Evolutionary conservation across 2,888 invertebrate genomes (phyloP), one percentile per base, ranked within the genome.

Genomic region (Spialia ferax): DNA sequence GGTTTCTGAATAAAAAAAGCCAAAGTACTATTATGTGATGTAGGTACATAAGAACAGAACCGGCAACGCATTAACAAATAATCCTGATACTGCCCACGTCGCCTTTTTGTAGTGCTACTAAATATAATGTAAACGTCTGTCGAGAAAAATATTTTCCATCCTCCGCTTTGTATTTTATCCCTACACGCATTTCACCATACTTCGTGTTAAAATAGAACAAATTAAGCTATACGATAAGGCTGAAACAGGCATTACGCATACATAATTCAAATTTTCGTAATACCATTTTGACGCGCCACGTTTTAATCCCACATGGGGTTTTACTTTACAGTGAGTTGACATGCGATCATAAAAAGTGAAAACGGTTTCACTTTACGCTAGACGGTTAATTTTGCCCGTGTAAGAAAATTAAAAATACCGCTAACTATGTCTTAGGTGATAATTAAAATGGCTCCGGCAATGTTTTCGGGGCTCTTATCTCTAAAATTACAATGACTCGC

Each of bases 271-370:
- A 71, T 77, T 78, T 76, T 74, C 74, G 72, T 72, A 72, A 74
- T 71, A 70, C 69, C 70, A 70, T 75, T 77, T 77, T 74, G 78
- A 78, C 76, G 73, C 77, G 80, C 78, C 78, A 82, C 82, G 79
- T 75, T 79, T 79, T 45, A 82, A 81, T 81, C 79, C 83, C 77
- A 78, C 75, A 79, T 79, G 80, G 77, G 75, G 74, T 74, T 73
- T 74, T 13, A 54, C 26, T n/a, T 83, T 83, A 89, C 81, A 80
- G 80, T 79, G 75, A 78, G 75, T 73, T 82, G 82, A 80, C 89
- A 90, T 87, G 91, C 90, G 84, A 91, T 78, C 81, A 79, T 81
- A 79, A 88, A 88, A 89, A 91, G 89, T 88, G 89, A 90, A 91
- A 91, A 84, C 88, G 80, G 80, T 88, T 88, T 88, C 82, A 81